Evolutionary conservation across 2,797 vertebrate genomes (phyloP).

Genomic region (Clamator glandarius): DNA sequence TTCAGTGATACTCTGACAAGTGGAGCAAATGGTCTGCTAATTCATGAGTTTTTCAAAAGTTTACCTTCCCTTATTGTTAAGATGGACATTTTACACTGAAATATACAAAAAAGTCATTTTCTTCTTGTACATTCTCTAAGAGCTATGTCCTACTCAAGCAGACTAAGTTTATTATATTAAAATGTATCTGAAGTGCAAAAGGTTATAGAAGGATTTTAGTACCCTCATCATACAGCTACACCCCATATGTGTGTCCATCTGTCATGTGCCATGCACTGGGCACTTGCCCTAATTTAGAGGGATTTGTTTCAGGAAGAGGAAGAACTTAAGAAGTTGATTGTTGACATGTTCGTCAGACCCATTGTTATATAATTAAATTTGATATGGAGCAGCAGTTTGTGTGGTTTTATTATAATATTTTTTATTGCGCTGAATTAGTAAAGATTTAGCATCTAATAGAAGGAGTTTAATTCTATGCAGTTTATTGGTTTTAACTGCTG

Average conservation of each 20-base stretch:
- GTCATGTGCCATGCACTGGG: neutral
- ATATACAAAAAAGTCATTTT: neutral
- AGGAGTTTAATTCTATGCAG: neutral
- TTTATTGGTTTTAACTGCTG: neutral
- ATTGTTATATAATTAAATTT: conserved; percentile 3
- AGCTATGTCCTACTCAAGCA: neutral
- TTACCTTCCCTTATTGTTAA: neutral
- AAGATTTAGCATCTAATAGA: neutral
- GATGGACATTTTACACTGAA: neutral
- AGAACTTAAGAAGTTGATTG: neutral
- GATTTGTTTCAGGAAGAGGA: neutral
- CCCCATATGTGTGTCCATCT: neutral
- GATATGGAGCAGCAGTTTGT: neutral
- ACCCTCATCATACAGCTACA: neutral
- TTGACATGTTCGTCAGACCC: neutral
- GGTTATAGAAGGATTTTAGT: neutral
- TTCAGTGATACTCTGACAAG: conserved; percentile 33
- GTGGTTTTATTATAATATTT: neutral
- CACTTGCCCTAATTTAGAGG: neutral
- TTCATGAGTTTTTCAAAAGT: conserved; percentile 12
- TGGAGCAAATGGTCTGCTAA: conserved; percentile 20
- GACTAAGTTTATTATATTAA: neutral
- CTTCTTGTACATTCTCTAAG: neutral
- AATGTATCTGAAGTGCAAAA: neutral
- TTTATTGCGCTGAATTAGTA: neutral